Conservation (phyloP, 2,113 vertebrate species). For the Pogonocichla stellata region DNA sequence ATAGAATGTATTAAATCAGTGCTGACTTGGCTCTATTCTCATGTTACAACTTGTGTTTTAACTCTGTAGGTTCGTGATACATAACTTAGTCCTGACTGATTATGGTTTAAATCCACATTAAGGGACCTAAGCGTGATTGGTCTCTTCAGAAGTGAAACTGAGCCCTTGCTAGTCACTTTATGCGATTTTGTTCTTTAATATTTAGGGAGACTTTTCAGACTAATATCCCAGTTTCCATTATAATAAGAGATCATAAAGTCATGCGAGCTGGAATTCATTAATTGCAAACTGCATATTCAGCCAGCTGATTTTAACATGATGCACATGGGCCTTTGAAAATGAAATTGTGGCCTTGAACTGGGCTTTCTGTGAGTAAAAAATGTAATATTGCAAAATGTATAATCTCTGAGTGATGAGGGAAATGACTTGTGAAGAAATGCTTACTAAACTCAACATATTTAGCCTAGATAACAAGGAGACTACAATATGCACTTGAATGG, state of each 20-base stretch:
- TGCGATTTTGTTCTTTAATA: neutral
- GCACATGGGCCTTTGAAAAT: slow-evolving; percentile 10
- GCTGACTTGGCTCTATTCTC: neutral
- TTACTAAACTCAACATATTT: slow-evolving; percentile 33
- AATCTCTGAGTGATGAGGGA: slow-evolving; percentile 13
- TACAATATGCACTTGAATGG: neutral
- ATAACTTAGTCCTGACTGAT: neutral
- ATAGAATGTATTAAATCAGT: neutral
- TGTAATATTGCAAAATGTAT: slow-evolving; percentile 21
- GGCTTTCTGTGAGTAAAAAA: slow-evolving; percentile 11
- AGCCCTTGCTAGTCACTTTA: neutral
- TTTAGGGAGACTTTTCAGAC: neutral
- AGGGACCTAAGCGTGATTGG: neutral
- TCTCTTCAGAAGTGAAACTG: neutral
- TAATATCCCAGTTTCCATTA: neutral
- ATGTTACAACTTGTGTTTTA: neutral
- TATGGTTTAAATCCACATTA: neutral
- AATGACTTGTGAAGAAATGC: neutral
- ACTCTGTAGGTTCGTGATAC: neutral
- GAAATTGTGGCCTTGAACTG: slow-evolving; percentile 21
- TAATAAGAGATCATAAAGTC: neutral
- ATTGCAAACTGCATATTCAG: neutral
- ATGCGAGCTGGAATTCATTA: neutral
- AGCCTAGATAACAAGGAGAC: slow-evolving; percentile 29
- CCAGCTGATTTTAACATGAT: slow-evolving; percentile 8